Percentiles rank a stretch among this genome's conserved stretches.
Evolutionary conservation across 2,797 vertebrate species (phyloP).

Genomic region (Psittacula derbiana): DNA sequence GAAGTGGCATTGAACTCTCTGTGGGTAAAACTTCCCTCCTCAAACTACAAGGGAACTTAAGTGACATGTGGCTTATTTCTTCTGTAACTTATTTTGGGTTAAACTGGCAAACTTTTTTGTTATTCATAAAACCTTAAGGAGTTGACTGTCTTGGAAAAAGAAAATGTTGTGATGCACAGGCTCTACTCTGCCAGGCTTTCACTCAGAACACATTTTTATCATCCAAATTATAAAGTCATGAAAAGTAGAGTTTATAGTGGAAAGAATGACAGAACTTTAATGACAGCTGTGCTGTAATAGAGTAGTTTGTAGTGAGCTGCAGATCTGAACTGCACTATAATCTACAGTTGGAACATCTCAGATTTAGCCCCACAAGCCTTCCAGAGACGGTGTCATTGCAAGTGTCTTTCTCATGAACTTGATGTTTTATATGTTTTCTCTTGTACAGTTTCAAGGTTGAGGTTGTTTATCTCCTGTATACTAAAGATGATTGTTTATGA

Average conservation of each 20-base stretch:
- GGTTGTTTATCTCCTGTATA: background rate
- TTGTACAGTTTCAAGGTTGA: background rate
- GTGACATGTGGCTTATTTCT: background rate
- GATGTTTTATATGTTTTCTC: background rate
- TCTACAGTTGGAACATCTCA: background rate
- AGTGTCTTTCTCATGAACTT: background rate
- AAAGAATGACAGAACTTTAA: constrained; percentile 34
- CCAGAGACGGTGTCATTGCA: background rate
- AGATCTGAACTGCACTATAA: background rate
- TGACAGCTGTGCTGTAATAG: background rate
- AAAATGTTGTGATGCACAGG: background rate
- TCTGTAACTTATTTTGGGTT: background rate
- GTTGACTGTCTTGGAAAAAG: constrained; percentile 3
- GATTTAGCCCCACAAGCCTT: background rate
- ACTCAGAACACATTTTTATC: constrained; percentile 34
- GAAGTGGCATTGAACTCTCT: background rate
- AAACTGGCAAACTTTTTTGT: background rate
- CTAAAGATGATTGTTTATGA: background rate
- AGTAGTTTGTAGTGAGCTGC: background rate
- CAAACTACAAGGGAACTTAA: background rate
- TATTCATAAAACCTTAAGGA: background rate
- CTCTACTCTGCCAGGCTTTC: background rate
- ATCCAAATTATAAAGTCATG: constrained; percentile 35
- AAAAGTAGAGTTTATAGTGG: constrained; percentile 42
- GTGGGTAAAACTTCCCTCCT: background rate